phyloP scores from a whole-genome alignment of 2,113 vertebrate species.

The Larimichthys crocea region DNA sequence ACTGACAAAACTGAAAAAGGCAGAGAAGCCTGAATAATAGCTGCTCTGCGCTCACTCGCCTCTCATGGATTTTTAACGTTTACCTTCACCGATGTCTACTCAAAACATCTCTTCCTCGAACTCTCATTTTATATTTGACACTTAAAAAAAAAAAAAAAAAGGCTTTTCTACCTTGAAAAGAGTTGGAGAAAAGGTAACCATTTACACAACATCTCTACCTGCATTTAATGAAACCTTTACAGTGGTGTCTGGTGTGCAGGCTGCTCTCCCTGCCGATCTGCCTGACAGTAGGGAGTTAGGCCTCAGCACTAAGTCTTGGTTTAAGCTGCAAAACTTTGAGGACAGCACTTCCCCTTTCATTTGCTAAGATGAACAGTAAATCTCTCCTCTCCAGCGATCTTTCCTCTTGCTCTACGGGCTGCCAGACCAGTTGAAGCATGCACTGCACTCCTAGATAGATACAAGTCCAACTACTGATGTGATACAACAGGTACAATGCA shows the following conservation, averaged over 20 bases:
- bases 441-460: background rate
- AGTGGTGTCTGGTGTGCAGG: conserved; percentile 17
- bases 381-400: conserved; percentile 33
- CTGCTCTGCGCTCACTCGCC: background rate
- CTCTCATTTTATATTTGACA: conserved; percentile 30
- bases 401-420: conserved; percentile 9
- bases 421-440: conserved; percentile 31
- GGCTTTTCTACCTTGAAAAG: conserved; percentile 6
- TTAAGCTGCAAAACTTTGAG: conserved; percentile 58
- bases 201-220: conserved; percentile 12
- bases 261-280: conserved; percentile 42
- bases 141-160: conserved; percentile 1
- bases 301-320: conserved; percentile 48
- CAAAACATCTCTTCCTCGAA: conserved; percentile 18
- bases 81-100: conserved; percentile 1
- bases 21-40: conserved; percentile 26
- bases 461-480: background rate
- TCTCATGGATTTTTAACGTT: conserved; percentile 33
- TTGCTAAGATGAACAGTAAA: conserved; percentile 39
- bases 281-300: conserved; percentile 20
- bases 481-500: background rate
- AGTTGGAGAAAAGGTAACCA: conserved; percentile 17
- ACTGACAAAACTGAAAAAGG: conserved; percentile 36
- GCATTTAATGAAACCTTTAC: no score
- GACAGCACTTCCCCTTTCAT: conserved; percentile 65